Evolutionary conservation across 2,797 vertebrate species (phyloP).

Genomic region (Phalanger gymnotis): DNA sequence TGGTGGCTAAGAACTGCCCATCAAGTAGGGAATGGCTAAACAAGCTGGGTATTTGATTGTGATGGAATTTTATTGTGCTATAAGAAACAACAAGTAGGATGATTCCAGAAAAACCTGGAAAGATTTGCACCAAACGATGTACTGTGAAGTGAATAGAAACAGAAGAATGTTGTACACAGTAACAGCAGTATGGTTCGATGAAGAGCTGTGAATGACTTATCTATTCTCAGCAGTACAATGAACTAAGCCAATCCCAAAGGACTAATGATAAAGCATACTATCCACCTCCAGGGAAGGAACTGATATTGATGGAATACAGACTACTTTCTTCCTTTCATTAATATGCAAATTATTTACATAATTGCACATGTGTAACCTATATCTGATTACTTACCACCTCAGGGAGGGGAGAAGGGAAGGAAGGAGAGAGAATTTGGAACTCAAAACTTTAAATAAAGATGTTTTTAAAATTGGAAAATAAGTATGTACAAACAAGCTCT

Average conservation of each 20-base stretch:
- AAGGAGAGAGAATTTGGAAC: not conserved
- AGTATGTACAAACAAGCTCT: not conserved
- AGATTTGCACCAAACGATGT: not conserved
- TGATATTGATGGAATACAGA: not conserved
- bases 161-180: not conserved
- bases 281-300: not conserved
- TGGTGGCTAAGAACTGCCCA: not conserved
- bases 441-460: not conserved
- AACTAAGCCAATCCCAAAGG: not conserved
- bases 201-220: not conserved
- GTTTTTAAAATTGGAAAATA: not conserved
- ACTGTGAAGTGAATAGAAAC: not conserved
- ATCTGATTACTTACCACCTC: not conserved
- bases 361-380: not conserved
- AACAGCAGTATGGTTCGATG: not conserved
- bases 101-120: not conserved
- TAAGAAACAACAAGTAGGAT: not conserved
- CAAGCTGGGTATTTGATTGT: not conserved
- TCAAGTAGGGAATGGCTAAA: not conserved
- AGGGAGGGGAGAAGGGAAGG: not conserved
- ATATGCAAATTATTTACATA: not conserved
- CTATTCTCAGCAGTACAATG: not conserved
- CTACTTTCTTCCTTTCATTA: not conserved
- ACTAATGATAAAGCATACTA: not conserved
- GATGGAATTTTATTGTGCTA: not conserved